These are phyloP conservation scores for Blastomussa wellsi DNA, from an alignment of 92 coral and sea anemone species.

Conservation along the genomic window DNA sequence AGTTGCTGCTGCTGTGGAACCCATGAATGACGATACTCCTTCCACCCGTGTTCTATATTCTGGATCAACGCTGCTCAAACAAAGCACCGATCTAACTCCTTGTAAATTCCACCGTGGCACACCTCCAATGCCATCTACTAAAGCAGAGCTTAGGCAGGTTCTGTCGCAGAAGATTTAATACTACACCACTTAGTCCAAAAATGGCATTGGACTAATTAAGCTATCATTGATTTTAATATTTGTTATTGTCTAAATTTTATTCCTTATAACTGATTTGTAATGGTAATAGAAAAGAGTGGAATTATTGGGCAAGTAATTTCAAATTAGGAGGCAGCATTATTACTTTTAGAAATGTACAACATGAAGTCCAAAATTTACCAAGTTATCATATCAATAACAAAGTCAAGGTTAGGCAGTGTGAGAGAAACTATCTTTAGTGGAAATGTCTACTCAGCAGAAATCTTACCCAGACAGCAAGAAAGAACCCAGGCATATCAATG, in stretches of 20 bases:
- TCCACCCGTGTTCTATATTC: slow-evolving; percentile 41
- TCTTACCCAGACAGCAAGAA: too few relatives aligned
- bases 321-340: too few relatives aligned
- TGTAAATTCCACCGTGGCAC: slow-evolving; percentile 79
- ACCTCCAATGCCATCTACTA: slow-evolving; percentile 68
- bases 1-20: slow-evolving; percentile 55
- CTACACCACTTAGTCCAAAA: not conserved
- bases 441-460: too few relatives aligned
- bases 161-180: slow-evolving; percentile 71
- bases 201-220: not conserved
- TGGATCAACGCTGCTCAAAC: slow-evolving; percentile 53
- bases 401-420: too few relatives aligned
- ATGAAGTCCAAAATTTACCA: too few relatives aligned
- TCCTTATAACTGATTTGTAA: not conserved
- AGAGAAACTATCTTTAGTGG: too few relatives aligned
- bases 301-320: too few relatives aligned
- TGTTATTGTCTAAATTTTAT: not conserved
- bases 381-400: too few relatives aligned
- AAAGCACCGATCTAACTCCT: slow-evolving; percentile 61
- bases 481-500: too few relatives aligned
- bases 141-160: slow-evolving; percentile 57
- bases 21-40: slow-evolving; percentile 13
- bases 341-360: too few relatives aligned
- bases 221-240: not conserved
- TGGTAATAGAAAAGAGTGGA: too few relatives aligned